Evolutionary conservation across 2,797 vertebrate genomes (phyloP).

Genomic region (Euthynnus affinis): DNA sequence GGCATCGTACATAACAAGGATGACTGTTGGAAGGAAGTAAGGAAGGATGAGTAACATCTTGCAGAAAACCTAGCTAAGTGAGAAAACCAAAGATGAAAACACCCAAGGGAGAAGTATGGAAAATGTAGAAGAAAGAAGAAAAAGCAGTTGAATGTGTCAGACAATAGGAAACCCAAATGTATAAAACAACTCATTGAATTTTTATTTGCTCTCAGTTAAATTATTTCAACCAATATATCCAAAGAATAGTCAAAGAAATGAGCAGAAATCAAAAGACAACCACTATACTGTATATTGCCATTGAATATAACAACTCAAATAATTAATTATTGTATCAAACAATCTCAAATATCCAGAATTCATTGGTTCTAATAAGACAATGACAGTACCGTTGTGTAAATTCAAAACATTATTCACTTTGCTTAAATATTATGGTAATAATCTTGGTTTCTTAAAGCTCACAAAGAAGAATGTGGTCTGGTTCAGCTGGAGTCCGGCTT

Average conservation of each 20-base stretch:
- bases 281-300: constrained; percentile 83
- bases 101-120: background rate
- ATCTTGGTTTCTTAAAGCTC: constrained; percentile 80
- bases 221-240: constrained; percentile 80
- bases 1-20: background rate
- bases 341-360: constrained; percentile 81
- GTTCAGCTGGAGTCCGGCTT: constrained; percentile 53
- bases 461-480: constrained; percentile 76
- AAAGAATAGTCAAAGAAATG: constrained; percentile 77
- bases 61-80: background rate
- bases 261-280: constrained; percentile 78
- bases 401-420: constrained; percentile 78
- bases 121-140: background rate
- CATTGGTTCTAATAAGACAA: constrained; percentile 83
- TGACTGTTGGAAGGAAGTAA: background rate
- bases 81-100: background rate
- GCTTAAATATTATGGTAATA: constrained; percentile 82
- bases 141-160: background rate
- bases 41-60: background rate
- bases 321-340: constrained; percentile 81
- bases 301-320: constrained; percentile 81
- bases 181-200: constrained; percentile 79
- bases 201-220: constrained; percentile 83
- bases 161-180: constrained; percentile 56
- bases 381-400: constrained; percentile 79